These are phyloP conservation scores for Eulithis testata DNA, from an alignment of 2,888 invertebrate genomes.

Conservation along the genomic window DNA sequence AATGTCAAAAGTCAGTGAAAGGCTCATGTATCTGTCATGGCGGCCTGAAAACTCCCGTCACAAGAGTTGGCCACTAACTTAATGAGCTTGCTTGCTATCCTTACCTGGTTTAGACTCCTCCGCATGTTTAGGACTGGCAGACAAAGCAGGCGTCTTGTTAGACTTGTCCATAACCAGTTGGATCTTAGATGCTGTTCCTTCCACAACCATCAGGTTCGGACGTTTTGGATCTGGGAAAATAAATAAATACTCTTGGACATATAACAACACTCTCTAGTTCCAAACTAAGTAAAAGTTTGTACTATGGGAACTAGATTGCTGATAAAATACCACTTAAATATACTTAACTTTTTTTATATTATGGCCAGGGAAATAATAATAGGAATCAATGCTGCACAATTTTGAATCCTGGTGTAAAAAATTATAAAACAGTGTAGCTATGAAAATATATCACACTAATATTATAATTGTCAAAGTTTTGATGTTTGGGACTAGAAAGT, in stretches of 20 bases:
- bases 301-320: neutral
- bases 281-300: conserved; percentile 1
- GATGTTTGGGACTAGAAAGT: no score
- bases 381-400: no score
- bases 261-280: neutral
- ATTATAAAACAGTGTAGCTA: no score
- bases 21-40: neutral
- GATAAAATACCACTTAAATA: neutral
- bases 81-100: no score
- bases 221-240: conserved; percentile 7
- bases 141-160: neutral
- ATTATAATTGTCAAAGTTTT: no score
- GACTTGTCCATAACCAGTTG: conserved; percentile 22
- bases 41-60: no score
- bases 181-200: conserved; percentile 18
- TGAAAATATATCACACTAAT: no score
- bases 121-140: conserved; percentile 9
- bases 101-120: conserved; percentile 12
- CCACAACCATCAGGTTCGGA: conserved; percentile 20
- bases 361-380: no score
- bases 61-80: no score
- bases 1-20: no score
- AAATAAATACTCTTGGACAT: conserved; percentile 1
- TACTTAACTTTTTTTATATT: no score
- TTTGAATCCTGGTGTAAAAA: no score